phyloP scores from a whole-genome alignment of 2,113 vertebrate species.

The Chaetorhynchus papuensis region DNA sequence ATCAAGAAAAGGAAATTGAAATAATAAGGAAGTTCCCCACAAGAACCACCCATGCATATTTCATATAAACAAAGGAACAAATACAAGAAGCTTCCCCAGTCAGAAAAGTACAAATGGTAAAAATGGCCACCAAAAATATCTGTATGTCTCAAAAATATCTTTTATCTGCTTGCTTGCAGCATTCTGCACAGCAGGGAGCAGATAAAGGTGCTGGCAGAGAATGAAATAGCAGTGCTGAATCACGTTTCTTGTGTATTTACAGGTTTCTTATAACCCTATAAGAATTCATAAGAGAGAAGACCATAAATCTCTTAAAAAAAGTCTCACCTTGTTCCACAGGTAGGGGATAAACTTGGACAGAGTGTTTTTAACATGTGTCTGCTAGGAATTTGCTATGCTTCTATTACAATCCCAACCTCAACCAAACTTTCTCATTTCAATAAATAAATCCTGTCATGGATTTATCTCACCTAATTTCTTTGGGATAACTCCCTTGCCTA shows the following conservation, averaged over 20 bases:
- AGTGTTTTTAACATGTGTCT: not conserved
- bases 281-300: not conserved
- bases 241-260: not conserved
- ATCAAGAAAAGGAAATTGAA: not conserved
- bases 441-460: not conserved
- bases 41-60: not conserved
- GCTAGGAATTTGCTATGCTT: not conserved
- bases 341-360: not conserved
- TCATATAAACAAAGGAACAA: not conserved
- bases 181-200: not conserved
- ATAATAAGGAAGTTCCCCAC: not conserved
- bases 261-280: not conserved
- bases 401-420: not conserved
- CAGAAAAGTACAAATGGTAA: not conserved
- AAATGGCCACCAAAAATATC: not conserved
- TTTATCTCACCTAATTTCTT: not conserved
- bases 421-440: not conserved
- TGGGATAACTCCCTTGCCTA: not conserved
- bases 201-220: not conserved
- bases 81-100: not conserved
- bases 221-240: not conserved
- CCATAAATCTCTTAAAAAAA: not conserved
- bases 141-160: not conserved
- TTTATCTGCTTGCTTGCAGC: not conserved
- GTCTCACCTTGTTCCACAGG: not conserved